These are phyloP conservation scores for Agrenia bidenticulata DNA, from an alignment of 2,888 invertebrate genomes.

Conservation along the genomic window DNA sequence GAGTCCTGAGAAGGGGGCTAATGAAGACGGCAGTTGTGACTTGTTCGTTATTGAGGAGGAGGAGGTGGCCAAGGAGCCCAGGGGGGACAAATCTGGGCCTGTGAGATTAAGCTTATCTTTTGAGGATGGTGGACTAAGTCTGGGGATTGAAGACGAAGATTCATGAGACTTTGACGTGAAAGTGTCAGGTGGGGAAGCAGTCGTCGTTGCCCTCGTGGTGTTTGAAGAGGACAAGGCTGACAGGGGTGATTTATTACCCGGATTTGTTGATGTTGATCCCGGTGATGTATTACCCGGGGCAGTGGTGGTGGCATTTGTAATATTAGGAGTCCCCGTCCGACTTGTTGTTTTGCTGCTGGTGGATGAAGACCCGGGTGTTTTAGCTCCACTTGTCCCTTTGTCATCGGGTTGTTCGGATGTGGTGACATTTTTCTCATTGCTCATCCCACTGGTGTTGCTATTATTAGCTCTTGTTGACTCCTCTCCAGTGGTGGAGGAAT, in stretches of 20 bases:
- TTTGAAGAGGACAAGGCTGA: constrained; percentile 33
- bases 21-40: constrained; percentile 17
- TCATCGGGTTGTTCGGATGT: constrained; percentile 1
- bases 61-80: constrained; percentile 29
- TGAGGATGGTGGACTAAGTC: constrained; percentile 22
- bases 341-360: constrained; percentile 5
- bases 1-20: neutral
- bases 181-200: constrained; percentile 42
- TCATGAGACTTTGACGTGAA: constrained; percentile 32
- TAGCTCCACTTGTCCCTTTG: constrained; percentile 7
- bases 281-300: constrained; percentile 5
- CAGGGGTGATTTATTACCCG: constrained; percentile 45
- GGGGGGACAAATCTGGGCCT: constrained; percentile 35
- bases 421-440: constrained; percentile 4
- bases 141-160: constrained; percentile 35
- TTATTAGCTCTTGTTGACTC: neutral
- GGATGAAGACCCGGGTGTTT: neutral
- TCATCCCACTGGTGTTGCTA: neutral
- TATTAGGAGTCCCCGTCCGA: neutral
- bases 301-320: too few species aligned
- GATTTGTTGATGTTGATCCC: constrained; percentile 23
- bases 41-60: constrained; percentile 8
- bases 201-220: constrained; percentile 15
- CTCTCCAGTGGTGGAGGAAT: neutral
- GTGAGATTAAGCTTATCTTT: constrained; percentile 44